Conservation (phyloP, 1,140 invertebrate genomes). For the Microplitis mediator region DNA sequence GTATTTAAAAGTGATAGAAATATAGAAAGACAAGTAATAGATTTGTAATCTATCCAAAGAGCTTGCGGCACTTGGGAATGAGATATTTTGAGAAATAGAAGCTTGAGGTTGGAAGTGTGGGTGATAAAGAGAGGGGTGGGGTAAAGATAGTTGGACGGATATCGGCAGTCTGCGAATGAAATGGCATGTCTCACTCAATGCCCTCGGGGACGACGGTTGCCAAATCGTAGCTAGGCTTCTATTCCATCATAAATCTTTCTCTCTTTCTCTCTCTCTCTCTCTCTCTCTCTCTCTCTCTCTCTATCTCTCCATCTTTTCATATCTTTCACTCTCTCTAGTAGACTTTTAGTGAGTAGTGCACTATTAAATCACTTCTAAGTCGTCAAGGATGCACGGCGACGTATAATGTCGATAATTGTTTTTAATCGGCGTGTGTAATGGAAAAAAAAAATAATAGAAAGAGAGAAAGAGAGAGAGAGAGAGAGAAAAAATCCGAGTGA, state of each 20-base stretch:
- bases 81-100: conserved; percentile 53
- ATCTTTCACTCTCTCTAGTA: no score
- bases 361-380: no score
- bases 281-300: no score
- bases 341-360: no score
- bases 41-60: conserved; percentile 61
- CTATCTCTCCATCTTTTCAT: no score
- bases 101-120: neutral
- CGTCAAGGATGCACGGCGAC: no score
- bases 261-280: neutral
- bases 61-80: conserved; percentile 61
- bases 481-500: no score
- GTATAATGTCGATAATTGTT: no score
- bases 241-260: neutral
- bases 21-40: conserved; percentile 40
- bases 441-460: no score
- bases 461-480: no score
- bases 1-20: no score
- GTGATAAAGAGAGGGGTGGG: neutral
- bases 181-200: conserved; percentile 52
- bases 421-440: no score
- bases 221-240: conserved; percentile 28
- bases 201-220: conserved; percentile 29
- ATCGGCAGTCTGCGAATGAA: conserved; percentile 63
- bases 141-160: conserved; percentile 35